phyloP scores from a whole-genome alignment of 2,113 vertebrate species.

The Pungitius pungitius region DNA sequence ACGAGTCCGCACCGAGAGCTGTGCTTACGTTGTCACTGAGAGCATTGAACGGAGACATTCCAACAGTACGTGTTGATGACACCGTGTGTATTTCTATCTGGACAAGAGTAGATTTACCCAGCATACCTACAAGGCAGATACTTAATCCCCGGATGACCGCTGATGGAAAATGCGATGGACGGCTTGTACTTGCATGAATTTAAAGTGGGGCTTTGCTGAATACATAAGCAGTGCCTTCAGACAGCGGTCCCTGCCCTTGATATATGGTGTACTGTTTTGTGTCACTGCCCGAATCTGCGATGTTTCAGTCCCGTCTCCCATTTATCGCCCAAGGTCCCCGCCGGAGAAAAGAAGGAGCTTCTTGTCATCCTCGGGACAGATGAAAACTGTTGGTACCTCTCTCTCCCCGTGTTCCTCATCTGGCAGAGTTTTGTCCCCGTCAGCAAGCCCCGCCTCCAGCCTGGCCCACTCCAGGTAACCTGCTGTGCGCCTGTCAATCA shows the following conservation, averaged over 20 bases:
- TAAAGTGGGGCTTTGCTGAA: conserved; percentile 15
- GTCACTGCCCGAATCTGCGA: conserved; percentile 10
- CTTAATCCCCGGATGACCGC: background rate
- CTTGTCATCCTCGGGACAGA: conserved; percentile 64
- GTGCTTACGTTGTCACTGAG: conserved; percentile 20
- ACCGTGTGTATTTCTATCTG: background rate
- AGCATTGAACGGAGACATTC: background rate
- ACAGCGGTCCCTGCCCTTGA: background rate
- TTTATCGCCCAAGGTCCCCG: conserved; percentile 79
- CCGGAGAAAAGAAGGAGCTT: conserved; percentile 86
- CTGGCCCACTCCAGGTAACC: conserved; percentile 89
- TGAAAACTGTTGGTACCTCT: conserved; percentile 83
- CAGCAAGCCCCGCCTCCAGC: conserved; percentile 91
- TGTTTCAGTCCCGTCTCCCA: background rate
- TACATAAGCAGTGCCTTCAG: background rate
- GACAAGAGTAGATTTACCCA: background rate
- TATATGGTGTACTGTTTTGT: background rate
- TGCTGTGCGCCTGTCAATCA: conserved; percentile 5
- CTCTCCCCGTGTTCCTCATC: conserved; percentile 86
- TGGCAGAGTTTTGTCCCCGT: conserved; percentile 85
- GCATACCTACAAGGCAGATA: background rate
- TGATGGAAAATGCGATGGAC: background rate
- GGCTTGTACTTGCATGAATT: conserved; percentile 9
- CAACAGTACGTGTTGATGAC: background rate
- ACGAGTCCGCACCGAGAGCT: background rate